Base-by-base conservation (phyloP, 1,140 invertebrate species). In the Alviniconcha marisindica region DNA sequence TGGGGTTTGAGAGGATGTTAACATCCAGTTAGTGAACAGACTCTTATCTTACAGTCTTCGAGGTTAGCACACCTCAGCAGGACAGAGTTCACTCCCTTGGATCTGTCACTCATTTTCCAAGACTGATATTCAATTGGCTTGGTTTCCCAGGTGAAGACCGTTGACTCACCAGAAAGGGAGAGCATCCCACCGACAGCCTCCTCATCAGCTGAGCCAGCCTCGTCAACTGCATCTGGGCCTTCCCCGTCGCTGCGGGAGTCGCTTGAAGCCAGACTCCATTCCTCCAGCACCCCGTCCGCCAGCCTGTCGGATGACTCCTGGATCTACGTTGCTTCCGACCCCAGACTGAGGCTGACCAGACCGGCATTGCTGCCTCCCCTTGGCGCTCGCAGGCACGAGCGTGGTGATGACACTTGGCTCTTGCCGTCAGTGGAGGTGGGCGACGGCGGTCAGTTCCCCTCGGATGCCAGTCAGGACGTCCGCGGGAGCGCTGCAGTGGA, bases 301-400 rank as follows among this genome's bases (percentile, higher is more conserved):
- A 80, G 56, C 42, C 28, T 80, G 33, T 80, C 78, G 15, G 78
- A 80, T 40, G 56, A 80, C 40, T 80, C 78, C n/a, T 80, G 78
- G 78, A 44, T 80, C n/a, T 80, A 38, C n/a, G 73, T 76, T 0
- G 10, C 73, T 40, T 42, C 73, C 24, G 73, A 76, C 7, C 14
- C 2, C 44, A 21, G 42, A 10, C 73, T 5, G 10, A 28, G 28
- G 28, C 28, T 24, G 21, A 24, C 24, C 2, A 31, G 73, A 76
- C 21, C 44, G 5, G 38, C n/a, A 40, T 12, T 51, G 40, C 3
- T 36, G 0, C 36, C 69, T 15, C 31, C 33, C 69, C 69, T 51
- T 12, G 73, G 24, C 1, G 42, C 24, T 1, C 1, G 28, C 3
- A 10, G 73, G 24, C 44, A 76, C 31, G 24, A 33, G n/a, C 73